A percentile compares a stretch with the other conserved stretches of the same genome.
Conservation (phyloP, 23 tunicate species). For the Aplidium turbinatum region DNA sequence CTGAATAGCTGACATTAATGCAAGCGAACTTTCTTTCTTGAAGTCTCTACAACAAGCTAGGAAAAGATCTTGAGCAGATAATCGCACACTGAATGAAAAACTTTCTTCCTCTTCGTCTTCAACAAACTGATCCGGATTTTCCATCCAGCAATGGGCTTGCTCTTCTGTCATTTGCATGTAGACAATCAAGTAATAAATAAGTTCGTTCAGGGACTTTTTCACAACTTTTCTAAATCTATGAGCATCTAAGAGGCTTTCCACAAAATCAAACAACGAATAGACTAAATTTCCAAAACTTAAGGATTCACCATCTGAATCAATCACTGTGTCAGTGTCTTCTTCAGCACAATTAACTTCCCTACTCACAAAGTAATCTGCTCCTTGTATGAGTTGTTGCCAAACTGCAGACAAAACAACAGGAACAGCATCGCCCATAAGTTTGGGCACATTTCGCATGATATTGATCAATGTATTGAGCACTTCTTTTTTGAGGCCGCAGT, state of each 20-base stretch:
- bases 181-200: slow-evolving; percentile 68
- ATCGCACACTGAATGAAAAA: slow-evolving; percentile 79
- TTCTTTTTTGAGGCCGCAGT: slow-evolving; percentile 77
- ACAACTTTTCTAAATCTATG: slow-evolving; percentile 42
- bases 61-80: slow-evolving; percentile 86
- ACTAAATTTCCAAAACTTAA: slow-evolving; percentile 75
- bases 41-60: slow-evolving; percentile 71
- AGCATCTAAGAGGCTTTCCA: slow-evolving; percentile 66
- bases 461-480: slow-evolving; percentile 52
- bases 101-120: slow-evolving; percentile 95
- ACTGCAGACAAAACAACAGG: slow-evolving; percentile 63
- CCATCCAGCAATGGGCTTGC: slow-evolving; percentile 67
- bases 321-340: slow-evolving; percentile 56
- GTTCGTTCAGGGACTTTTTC: slow-evolving; percentile 68
- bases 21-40: slow-evolving; percentile 52
- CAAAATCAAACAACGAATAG: slow-evolving; percentile 64
- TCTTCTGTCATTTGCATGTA: slow-evolving; percentile 93
- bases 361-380: slow-evolving; percentile 64
- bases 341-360: slow-evolving; percentile 56
- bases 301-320: slow-evolving; percentile 85
- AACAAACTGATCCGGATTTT: slow-evolving; percentile 93
- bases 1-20: slow-evolving; percentile 46
- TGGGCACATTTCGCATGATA: slow-evolving; percentile 49
- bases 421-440: slow-evolving; percentile 53
- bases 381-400: slow-evolving; percentile 69